Evolutionary conservation across 1,140 invertebrate species (phyloP).

Genomic region (Venustaconcha ellipsiformis): DNA sequence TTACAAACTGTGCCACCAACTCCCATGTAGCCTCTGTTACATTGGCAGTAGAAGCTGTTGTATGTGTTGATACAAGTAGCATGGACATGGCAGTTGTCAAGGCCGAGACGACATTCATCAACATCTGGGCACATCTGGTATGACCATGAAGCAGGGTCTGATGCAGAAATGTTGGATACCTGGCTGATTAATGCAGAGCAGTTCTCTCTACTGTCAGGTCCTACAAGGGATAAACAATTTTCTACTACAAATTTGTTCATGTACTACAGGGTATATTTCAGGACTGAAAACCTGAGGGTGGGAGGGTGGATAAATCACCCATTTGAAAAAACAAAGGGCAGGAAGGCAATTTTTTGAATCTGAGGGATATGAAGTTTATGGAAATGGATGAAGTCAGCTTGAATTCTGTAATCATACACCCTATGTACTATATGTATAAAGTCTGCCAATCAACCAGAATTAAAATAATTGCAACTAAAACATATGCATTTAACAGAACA

Average conservation of each 20-base stretch:
- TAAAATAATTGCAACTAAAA: too few species aligned
- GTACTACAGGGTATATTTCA: background rate
- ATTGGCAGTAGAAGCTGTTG: slow-evolving; percentile 87
- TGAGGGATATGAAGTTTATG: too few species aligned
- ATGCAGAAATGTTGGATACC: slow-evolving; percentile 48
- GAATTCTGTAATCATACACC: too few species aligned
- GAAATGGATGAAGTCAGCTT: too few species aligned
- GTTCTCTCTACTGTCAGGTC: slow-evolving; percentile 34
- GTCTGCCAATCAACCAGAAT: too few species aligned
- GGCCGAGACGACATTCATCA: slow-evolving; percentile 88
- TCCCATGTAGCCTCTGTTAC: slow-evolving; percentile 84
- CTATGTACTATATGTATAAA: too few species aligned
- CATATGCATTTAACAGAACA: too few species aligned
- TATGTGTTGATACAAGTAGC: slow-evolving; percentile 93
- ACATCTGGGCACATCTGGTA: slow-evolving; percentile 94
- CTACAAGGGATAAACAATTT: slow-evolving; percentile 25
- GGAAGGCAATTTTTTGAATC: background rate
- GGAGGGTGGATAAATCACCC: background rate
- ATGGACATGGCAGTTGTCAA: slow-evolving; percentile 90
- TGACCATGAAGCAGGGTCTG: slow-evolving; percentile 79
- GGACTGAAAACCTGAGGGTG: background rate
- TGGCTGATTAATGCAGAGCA: slow-evolving; percentile 45
- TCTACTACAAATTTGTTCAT: background rate
- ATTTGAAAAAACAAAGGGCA: background rate
- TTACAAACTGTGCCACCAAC: slow-evolving; percentile 86